Conservation (phyloP, 2,797 vertebrate genomes). For the Enteromius unitaeniatus region DNA sequence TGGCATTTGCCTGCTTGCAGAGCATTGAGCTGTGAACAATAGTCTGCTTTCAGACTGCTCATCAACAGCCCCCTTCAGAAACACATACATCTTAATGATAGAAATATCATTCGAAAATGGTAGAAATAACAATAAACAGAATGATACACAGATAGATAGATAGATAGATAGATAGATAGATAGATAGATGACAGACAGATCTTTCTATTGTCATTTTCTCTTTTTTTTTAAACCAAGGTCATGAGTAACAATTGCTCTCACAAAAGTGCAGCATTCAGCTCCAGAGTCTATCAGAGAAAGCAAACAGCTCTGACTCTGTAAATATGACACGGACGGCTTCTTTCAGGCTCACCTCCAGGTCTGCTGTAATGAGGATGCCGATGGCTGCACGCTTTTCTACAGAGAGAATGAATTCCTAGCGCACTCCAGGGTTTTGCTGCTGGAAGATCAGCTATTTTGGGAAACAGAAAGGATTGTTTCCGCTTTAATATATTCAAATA, state of each 20-base stretch:
- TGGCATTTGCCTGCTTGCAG: slow-evolving; percentile 90
- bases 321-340: slow-evolving; percentile 30
- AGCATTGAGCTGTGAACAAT: slow-evolving; percentile 93
- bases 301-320: slow-evolving; percentile 42
- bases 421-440: slow-evolving; percentile 91
- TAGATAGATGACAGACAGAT: not conserved
- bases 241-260: slow-evolving; percentile 73
- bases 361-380: slow-evolving; percentile 79
- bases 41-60: slow-evolving; percentile 85
- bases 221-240: slow-evolving; percentile 62
- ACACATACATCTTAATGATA: not conserved
- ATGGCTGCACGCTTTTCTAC: slow-evolving; percentile 78
- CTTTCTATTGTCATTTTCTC: no score
- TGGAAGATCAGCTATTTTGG: slow-evolving; percentile 90
- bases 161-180: not conserved
- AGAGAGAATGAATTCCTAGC: slow-evolving; percentile 88
- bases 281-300: slow-evolving; percentile 5
- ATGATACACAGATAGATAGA: not conserved
- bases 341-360: slow-evolving; percentile 80
- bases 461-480: not conserved
- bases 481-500: slow-evolving; percentile 1
- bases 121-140: not conserved
- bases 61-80: not conserved
- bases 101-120: no score
- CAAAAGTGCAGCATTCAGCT: slow-evolving; percentile 61